Evolutionary conservation across 2,113 vertebrate genomes (phyloP), one percentile per base, ranked within the genome.

Genomic region (Calyptommatus sinebrachiatus): DNA sequence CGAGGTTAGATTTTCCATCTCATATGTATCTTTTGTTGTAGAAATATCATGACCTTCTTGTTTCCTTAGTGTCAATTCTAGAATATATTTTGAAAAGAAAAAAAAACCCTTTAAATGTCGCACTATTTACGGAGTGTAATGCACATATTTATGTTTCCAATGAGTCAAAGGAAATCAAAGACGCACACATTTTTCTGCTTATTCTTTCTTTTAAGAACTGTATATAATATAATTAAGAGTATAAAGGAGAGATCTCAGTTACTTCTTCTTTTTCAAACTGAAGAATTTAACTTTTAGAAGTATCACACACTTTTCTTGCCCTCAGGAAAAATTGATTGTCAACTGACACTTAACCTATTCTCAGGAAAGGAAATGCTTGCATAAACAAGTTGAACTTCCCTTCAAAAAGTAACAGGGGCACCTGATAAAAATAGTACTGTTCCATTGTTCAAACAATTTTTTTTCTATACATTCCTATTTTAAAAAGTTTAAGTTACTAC

Each of bases 381-480:
- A 16, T 77, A 85, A 76, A 85, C 83, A 53, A 6, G 24, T 1
- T n/a, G 24, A 77, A 73, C 1, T 0, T 76, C 66, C 45, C 0
- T n/a, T 68, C 69, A 78, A 16, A 20, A 79, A 78, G n/a, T 46
- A 0, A 0, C 7, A 16, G 80, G 78, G 75, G 0, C 31, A 71
- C 45, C 26, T 63, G 65, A 68, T 29, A 69, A 3, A 22, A 75
- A 72, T 11, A 1, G 2, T 73, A 2, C 63, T 26, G 46, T 76
- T 73, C 28, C 41, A 62, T 29, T 76, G 83, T 68, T 76, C 8
- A 65, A 70, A 79, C 69, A 65, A n/a, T n/a, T 46, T 80, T 22
- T 35, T 35, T 26, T 85, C 73, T 50, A 14, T 50, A 14, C 50
- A 50, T 50, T 50, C 14, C 8, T 6, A 6, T 50, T 50, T 16